A percentile compares a stretch with the other conserved stretches of the same genome.
Conservation (phyloP, 2,113 vertebrate species). For the Tilapia sparmanii region DNA sequence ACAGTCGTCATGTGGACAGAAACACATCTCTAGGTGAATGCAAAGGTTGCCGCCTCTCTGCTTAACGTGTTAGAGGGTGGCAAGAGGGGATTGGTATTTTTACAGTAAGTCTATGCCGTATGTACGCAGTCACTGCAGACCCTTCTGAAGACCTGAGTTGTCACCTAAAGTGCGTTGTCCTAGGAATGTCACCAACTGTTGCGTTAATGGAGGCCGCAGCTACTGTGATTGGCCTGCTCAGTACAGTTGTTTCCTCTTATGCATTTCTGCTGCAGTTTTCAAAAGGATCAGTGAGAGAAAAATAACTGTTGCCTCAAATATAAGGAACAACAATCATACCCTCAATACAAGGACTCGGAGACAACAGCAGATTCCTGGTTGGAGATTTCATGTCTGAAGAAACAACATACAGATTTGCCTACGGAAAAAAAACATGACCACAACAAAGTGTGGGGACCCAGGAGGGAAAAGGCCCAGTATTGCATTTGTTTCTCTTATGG, state of each 20-base stretch:
- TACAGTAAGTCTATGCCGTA: neutral
- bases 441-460: neutral
- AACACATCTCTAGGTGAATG: neutral
- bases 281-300: neutral
- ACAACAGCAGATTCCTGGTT: neutral
- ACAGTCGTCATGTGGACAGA: neutral
- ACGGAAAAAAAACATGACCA: neutral
- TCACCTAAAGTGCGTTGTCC: neutral
- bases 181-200: neutral
- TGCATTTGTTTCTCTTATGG: neutral
- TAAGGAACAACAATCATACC: neutral
- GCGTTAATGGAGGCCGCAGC: neutral
- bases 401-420: neutral
- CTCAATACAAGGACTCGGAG: neutral
- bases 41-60: neutral
- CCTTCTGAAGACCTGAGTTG: neutral
- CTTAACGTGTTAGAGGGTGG: neutral
- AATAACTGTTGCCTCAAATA: neutral
- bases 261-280: neutral
- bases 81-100: neutral
- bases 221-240: neutral
- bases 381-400: neutral
- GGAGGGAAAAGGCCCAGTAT: neutral
- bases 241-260: neutral
- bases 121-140: neutral